Base-by-base conservation (phyloP, 2,888 invertebrate species). In the Prenolepis imparis region DNA sequence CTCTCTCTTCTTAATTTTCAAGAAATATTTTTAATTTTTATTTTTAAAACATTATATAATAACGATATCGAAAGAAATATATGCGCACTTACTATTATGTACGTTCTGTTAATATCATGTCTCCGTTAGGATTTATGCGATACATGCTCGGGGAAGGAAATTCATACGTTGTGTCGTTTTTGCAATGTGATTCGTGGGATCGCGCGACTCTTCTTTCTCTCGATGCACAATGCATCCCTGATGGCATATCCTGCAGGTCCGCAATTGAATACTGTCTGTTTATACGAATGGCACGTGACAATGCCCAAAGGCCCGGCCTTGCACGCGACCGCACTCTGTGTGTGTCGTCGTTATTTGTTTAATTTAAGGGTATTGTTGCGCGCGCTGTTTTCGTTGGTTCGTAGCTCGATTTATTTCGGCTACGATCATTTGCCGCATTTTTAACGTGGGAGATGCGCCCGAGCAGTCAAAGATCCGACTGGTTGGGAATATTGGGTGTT, bases 311-410 rank as follows among this genome's bases (percentile, higher is more conserved):
- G 81, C 64, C 73, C 55, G 18, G 57, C 59, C 82, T 39, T 59
- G 84, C 87, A 87, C 89, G 82, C 74, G 86, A 83, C 84, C 86
- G 21, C 81, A 78, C 83, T 87, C 83, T 48, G 44, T 52, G 44
- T 52, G 8, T n/a, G 52, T 36, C 77, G 52, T 66, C 80, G 84
- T 89, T 93, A 91, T 93, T 93, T 93, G 92, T 92, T 93, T 91
- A 93, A 93, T 93, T 93, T 92, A 90, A 90, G 91, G 59, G 91
- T 89, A 93, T 93, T 93, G 93, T 93, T 87, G 85, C 77, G 84
- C 75, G 73, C 78, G 81, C 41, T 88, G 82, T 90, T 89, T 90
- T 87, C 87, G 84, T 67, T 61, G 39, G 36, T 57, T 8, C 64
- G 8, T 61, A 82, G 82, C 84, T 64, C 84, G 84, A 89, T 88